Evolutionary conservation across 2,888 invertebrate genomes (phyloP), one percentile per base, ranked within the genome.

Genomic region (Fragum whitleyi): DNA sequence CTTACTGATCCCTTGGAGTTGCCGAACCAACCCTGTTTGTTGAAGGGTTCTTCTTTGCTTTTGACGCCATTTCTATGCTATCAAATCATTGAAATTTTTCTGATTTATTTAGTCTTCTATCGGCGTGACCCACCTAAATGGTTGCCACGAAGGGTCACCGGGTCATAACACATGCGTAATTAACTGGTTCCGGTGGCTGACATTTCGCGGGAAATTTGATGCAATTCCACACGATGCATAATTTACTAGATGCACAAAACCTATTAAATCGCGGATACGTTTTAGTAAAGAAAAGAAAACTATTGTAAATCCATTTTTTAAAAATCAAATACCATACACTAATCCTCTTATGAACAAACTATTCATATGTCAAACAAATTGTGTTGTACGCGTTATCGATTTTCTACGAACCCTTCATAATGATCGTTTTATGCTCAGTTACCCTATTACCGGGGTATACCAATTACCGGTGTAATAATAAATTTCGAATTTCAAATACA

Each of bases 1-100:
- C 91, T 91, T 89, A 92, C 92, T 65, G 65, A 23, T 92, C 91
- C 85, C 90, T 90, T 26, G 89, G 90, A 23, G 89, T 89, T 9
- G 89, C 92, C 65, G 92, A 92, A 73, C 85, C 89, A 62, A 90
- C 88, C 81, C 92, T 79, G 71, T 88, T 90, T 11, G 88, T 78
- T 47, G 91, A 90, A 36, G 88, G 77, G 62, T 88, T 89, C 83
- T 91, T 91, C 87, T 91, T 91, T 57, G 89, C 86, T 76, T 90
- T 91, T 47, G 89, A 86, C 69, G 90, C 89, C 91, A 91, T 90
- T n/a, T 78, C 79, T 74, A 71, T 26, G 19, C 39, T 9, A 53
- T 83, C 47, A 57, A 14, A 67, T n/a, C 53, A 0, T 23, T 9
- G 42, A 53, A 32, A 59, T 7, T 11, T 28, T 62, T 32, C 36